Base-by-base conservation (phyloP, 37 sponge, comb jelly and placozoan species). In the Oopsacas minuta region DNA sequence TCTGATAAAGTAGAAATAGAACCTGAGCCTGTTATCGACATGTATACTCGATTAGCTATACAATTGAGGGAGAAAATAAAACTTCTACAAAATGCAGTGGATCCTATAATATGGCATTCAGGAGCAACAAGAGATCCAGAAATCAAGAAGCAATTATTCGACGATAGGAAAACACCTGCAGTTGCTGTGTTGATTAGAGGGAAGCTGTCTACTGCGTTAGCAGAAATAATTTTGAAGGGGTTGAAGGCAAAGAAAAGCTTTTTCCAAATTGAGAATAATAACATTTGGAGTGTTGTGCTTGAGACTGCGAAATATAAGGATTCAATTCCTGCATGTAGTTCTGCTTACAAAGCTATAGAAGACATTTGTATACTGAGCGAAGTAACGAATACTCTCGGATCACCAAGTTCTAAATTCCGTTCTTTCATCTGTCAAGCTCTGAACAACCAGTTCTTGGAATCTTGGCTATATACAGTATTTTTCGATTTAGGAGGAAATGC, bases 71-170 rank as follows among this genome's bases (percentile, higher is more conserved):
- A 61, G 30, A 61, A 61, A n/a, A 3, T 61, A 12, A 61, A 12
- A 3, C 7, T 3, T 61, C 75, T 61, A 7, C 75, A 61, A 61
- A 61, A 61, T 12, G 20, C 75, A 10, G 75, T 61, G 28, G 75
- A 61, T 61, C 75, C 75, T 32, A n/a, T 61, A 25, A 10, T 61
- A 25, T 61, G 75, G 75, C 75, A 61, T 61, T 61, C 75, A 61
- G 75, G 75, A 25, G 75, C 75, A 10, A 61, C 75, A 34, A 61
- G 75, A n/a, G 75, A 61, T n/a, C 75, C 75, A 10, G 75, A 61
- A n/a, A n/a, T n/a, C 32, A 61, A 61, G 30, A 10, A 61, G 75
- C 75, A 61, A 34, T n/a, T 61, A 61, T 61, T 61, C 17, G 75
- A 61, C 30, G 75, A 61, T n/a, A 61, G 30, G 75, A 61, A 61